Base-by-base conservation (phyloP, 2,113 vertebrate genomes). In the Dicrurus megarhynchus region DNA sequence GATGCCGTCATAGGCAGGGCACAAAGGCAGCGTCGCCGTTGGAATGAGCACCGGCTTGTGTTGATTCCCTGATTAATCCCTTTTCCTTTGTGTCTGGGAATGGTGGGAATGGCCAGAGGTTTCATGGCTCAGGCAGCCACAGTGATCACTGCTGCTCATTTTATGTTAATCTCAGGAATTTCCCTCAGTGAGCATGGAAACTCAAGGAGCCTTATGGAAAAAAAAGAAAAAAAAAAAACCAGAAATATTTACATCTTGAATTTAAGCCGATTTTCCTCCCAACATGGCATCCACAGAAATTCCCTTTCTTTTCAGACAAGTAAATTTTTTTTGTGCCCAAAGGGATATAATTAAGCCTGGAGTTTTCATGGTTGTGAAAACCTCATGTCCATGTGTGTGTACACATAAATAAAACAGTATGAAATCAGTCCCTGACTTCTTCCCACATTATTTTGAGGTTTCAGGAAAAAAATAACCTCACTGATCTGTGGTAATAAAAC, bases 341-440 rank as follows among this genome's bases (percentile, higher is more conserved):
- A 73, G 2, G 7, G 20, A 10, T 55, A 73, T 8, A 57, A 46
- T 32, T 27, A 16, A 24, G 5, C 7, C 32, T 69, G 24, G 8
- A 57, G 10, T 2, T 41, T 41, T 68, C 13, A 32, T 17, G 7
- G 22, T 24, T 23, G 17, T 61, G 49, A 50, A 84, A 78, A 26
- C 3, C 6, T 46, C 7, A 16, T 30, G 4, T 37, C 4, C 56
- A 0, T 46, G 8, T 50, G 19, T 56, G 13, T 46, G 23, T 9
- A 13, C 17, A 19, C 12, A 26, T 26, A 32, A 44, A 91, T 39
- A 42, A 75, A 75, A 47, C 7, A 41, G 3, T 14, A 24, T 15
- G 1, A 77, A 56, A 77, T 37, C 7, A 27, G 35, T 21, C 9
- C 23, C 39, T 55, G 20, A 16, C 5, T 73, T 39, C n/a, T 42